Conservation (phyloP, 2,888 invertebrate genomes). For the Conus canariensis region DNA sequence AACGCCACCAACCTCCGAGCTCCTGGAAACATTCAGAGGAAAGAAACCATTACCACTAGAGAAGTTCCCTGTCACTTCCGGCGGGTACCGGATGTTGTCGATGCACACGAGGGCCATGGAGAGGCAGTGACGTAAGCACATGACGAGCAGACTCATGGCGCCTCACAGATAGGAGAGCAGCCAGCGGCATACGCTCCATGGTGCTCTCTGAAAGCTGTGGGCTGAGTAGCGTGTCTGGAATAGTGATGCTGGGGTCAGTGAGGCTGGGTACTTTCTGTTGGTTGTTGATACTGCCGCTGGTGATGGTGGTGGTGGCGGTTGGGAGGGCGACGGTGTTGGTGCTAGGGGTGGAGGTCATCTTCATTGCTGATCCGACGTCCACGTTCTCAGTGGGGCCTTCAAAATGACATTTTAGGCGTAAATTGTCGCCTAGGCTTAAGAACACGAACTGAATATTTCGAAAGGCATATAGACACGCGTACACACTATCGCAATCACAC, state of each 20-base stretch:
- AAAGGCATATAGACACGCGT: too few species aligned
- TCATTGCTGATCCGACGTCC: not conserved
- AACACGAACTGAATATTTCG: too few species aligned
- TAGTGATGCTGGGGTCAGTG: too few species aligned
- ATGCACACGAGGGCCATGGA: constrained; percentile 47
- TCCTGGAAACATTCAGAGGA: not conserved
- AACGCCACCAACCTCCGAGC: not conserved
- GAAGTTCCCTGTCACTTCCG: not conserved
- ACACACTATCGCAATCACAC: too few species aligned
- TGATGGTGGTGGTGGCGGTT: not conserved
- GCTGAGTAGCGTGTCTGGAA: too few species aligned
- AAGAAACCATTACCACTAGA: not conserved
- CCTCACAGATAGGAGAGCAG: constrained; percentile 37
- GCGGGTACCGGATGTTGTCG: not conserved
- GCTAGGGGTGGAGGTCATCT: not conserved
- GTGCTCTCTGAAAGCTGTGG: not conserved
- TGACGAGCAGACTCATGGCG: constrained; percentile 16
- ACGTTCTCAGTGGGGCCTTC: too few species aligned
- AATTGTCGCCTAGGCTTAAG: too few species aligned
- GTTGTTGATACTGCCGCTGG: too few species aligned
- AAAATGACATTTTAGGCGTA: too few species aligned
- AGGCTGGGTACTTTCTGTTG: not conserved
- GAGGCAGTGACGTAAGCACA: constrained; percentile 40
- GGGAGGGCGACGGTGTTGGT: not conserved
- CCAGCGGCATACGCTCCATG: constrained; percentile 38